phyloP scores from a whole-genome alignment of 2,888 invertebrate species.

The Apodemia zela region DNA sequence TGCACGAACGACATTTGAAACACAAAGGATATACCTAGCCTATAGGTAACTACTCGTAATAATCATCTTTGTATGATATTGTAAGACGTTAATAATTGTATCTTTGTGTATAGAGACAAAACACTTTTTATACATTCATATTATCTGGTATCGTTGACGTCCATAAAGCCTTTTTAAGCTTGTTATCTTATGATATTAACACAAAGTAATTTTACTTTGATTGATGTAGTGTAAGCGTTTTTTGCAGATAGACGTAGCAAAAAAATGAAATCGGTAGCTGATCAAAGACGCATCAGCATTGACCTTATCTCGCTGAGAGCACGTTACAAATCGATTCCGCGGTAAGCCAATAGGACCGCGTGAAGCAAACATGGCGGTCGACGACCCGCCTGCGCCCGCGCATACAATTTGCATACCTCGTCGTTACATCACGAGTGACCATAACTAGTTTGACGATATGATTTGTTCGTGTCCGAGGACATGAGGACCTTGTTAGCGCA shows the following conservation, averaged over 20 bases:
- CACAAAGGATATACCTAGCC: too few relatives aligned
- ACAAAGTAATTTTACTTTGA: slow-evolving; percentile 11
- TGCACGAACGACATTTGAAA: too few relatives aligned
- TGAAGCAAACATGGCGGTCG: slow-evolving; percentile 59
- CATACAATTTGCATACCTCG: slow-evolving; percentile 70
- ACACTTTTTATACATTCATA: slow-evolving; percentile 4
- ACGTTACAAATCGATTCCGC: slow-evolving; percentile 70
- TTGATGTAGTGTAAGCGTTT: slow-evolving; percentile 8
- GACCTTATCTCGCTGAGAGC: slow-evolving; percentile 67
- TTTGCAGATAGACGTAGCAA: slow-evolving; percentile 11
- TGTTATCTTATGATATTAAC: slow-evolving; percentile 8
- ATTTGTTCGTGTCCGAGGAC: slow-evolving; percentile 42
- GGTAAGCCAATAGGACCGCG: slow-evolving; percentile 58
- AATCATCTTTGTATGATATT: not conserved
- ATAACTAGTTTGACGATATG: slow-evolving; percentile 55
- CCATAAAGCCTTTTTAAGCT: not conserved
- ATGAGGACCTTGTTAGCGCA: slow-evolving; percentile 37
- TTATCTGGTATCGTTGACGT: slow-evolving; percentile 4
- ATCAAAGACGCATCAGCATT: slow-evolving; percentile 70
- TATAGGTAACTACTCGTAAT: not conserved
- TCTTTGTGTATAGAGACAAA: not conserved
- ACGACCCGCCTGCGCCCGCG: slow-evolving; percentile 54
- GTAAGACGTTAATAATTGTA: not conserved
- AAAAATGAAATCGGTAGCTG: slow-evolving; percentile 56
- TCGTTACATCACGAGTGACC: slow-evolving; percentile 65